These are phyloP conservation scores for Hormaphis cornu DNA, from an alignment of 1,140 invertebrate species.

Conservation along the genomic window DNA sequence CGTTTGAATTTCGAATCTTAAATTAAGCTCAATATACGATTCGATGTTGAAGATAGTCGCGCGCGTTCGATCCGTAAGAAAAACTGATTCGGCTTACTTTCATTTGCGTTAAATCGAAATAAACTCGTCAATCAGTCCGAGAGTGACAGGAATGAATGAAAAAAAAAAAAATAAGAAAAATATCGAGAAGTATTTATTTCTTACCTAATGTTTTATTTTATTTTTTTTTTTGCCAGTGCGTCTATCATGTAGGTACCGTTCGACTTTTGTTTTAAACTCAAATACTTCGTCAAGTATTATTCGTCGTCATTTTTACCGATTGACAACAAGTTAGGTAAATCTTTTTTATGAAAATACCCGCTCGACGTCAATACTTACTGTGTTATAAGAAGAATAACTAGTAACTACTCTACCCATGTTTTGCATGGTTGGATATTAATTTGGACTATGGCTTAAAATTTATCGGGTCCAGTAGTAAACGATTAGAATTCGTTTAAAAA, in stretches of 20 bases:
- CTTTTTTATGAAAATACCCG: too few relatives aligned
- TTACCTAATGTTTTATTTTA: neutral
- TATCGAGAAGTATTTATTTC: neutral
- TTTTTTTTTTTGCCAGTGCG: neutral
- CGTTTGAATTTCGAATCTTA: neutral
- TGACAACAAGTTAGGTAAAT: too few relatives aligned
- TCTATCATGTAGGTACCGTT: neutral
- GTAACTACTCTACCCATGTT: too few relatives aligned
- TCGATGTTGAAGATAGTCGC: neutral
- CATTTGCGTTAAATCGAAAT: neutral
- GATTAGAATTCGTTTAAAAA: too few relatives aligned
- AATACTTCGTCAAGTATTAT: too few relatives aligned
- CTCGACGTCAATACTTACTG: too few relatives aligned
- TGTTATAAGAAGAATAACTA: too few relatives aligned
- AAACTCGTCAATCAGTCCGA: conserved; percentile 11
- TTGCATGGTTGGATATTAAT: too few relatives aligned
- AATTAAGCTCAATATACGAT: neutral
- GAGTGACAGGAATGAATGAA: neutral
- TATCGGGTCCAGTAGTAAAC: too few relatives aligned
- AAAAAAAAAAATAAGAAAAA: too few relatives aligned
- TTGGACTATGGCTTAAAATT: too few relatives aligned
- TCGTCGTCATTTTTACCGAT: too few relatives aligned
- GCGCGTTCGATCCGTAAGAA: neutral
- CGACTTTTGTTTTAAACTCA: neutral
- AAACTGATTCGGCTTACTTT: conserved; percentile 1